A percentile compares a stretch with the other conserved stretches of the same genome.
These are phyloP conservation scores for Hoplostethus mediterraneus DNA, from an alignment of 2,797 vertebrate species.

Conservation along the genomic window DNA sequence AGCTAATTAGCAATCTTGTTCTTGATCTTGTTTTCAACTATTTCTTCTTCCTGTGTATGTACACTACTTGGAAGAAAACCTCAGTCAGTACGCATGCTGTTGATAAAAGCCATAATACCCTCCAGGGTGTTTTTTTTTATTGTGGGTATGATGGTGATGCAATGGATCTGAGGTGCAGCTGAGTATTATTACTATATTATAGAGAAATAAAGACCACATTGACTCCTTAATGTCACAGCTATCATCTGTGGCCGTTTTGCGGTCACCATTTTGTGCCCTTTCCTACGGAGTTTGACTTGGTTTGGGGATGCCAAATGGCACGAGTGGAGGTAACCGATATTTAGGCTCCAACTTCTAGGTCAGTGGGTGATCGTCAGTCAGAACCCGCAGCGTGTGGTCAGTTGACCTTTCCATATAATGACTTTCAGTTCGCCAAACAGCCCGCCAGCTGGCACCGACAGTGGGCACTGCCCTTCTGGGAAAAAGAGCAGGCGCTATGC, in stretches of 20 bases:
- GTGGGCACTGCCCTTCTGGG: constrained; percentile 70
- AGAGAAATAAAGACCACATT: constrained; percentile 75
- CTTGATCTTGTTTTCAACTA: constrained; percentile 25
- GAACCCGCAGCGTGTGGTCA: constrained; percentile 57
- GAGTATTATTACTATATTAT: constrained; percentile 67
- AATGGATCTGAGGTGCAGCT: constrained; percentile 61
- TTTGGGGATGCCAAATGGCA: constrained; percentile 62
- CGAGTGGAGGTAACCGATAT: constrained; percentile 61
- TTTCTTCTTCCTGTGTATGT: constrained; percentile 33
- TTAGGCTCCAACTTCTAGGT: constrained; percentile 74
- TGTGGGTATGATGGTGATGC: constrained; percentile 65
- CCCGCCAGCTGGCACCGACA: constrained; percentile 68
- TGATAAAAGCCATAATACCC: constrained; percentile 51
- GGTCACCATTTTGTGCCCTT: constrained; percentile 60
- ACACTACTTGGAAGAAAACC: constrained; percentile 17
- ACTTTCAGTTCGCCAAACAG: constrained; percentile 54
- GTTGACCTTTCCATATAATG: constrained; percentile 76
- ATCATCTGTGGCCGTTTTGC: constrained; percentile 68
- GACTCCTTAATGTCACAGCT: constrained; percentile 72
- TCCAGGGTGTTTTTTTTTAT: constrained; percentile 49
- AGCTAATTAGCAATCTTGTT: constrained; percentile 30
- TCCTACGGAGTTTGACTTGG: constrained; percentile 61
- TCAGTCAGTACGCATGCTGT: constrained; percentile 32
- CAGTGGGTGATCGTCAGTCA: constrained; percentile 75
- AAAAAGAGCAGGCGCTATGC: constrained; percentile 62